Percentiles rank a stretch among this genome's conserved stretches.
Conservation (phyloP, 2,888 invertebrate genomes). For the Luperina nickerlii region DNA sequence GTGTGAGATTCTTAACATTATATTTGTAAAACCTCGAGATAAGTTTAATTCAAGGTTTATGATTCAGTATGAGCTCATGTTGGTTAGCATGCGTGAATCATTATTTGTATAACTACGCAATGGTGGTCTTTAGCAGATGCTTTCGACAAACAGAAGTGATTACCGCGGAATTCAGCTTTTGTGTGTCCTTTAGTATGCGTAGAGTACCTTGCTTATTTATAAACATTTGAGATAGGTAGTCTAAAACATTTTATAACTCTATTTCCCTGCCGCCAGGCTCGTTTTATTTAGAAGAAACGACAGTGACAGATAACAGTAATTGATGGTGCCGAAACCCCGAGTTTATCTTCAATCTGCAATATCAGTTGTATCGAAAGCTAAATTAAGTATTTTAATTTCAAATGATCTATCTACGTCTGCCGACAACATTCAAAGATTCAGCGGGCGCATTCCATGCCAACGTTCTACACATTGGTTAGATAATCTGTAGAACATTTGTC, state of each 20-base stretch:
- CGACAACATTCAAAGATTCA: conserved; percentile 31
- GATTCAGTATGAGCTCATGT: conserved; percentile 70
- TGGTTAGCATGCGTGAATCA: conserved; percentile 64
- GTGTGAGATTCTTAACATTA: conserved; percentile 42
- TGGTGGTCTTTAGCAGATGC: conserved; percentile 34
- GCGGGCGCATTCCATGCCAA: conserved; percentile 21
- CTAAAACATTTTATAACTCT: conserved; percentile 1
- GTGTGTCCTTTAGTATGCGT: conserved; percentile 2
- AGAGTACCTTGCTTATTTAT: conserved; percentile 25
- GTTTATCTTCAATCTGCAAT: conserved; percentile 30
- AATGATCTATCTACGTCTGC: conserved; percentile 32
- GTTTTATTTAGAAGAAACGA: conserved; percentile 31
- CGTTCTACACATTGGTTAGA: conserved; percentile 21
- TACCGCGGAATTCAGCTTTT: conserved; percentile 36
- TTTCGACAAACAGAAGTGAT: conserved; percentile 41
- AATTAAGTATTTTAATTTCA: conserved; percentile 44
- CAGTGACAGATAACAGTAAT: conserved; percentile 31
- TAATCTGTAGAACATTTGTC: conserved; percentile 17
- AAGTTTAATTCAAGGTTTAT: conserved; percentile 66
- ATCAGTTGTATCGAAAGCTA: conserved; percentile 23
- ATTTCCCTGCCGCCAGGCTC: not conserved
- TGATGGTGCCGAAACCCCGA: conserved; percentile 19
- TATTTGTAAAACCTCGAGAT: conserved; percentile 56
- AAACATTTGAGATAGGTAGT: not conserved
- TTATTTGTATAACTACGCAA: conserved; percentile 63